Base-by-base conservation (phyloP, 2,797 vertebrate species). In the Arctocebus calabarensis region DNA sequence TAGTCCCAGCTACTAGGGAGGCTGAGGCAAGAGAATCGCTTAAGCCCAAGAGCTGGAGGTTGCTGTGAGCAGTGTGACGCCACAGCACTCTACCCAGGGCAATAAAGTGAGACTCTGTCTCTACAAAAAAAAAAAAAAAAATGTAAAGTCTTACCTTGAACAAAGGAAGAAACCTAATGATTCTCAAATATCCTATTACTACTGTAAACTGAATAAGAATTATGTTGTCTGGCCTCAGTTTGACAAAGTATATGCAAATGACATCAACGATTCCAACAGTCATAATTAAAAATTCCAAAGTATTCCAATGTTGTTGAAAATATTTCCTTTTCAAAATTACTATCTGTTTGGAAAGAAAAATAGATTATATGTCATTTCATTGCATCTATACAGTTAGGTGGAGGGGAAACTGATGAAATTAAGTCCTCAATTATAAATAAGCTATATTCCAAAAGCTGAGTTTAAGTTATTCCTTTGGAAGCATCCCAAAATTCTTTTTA, bases 131-230 rank as follows among this genome's bases (percentile, higher is more conserved):
- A n/a, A n/a, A n/a, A n/a, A n/a, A n/a, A n/a, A n/a, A n/a, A n/a
- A n/a, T n/a, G n/a, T n/a, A n/a, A n/a, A n/a, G n/a, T n/a, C 83
- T 97, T 97, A 98, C 97, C 97, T 97, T 98, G n/a, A 96, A 45
- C 68, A 97, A 71, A 77, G 95, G 96, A 73, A 97, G 1, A 89
- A 97, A 94, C n/a, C 97, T 94, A 82, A 96, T 68, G 45, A 97
- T 4, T 95, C 97, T 96, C 5, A 96, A 77, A 90, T 97, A 97
- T 40, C 96, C 97, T 5, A 97, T 13, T n/a, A 95, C 7, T 40
- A 97, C 71, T 74, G 95, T 84, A 10, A 84, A 16, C 32, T 96
- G 93, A 64, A 97, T 96, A 71, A 98, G 94, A 83, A 40, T 0
- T 2, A 96, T 22, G 85, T 95, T 94, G 29, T 43, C 29, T 45